A percentile compares a stretch with the other conserved stretches of the same genome.
Conservation (phyloP, 1,140 invertebrate genomes). For the Andrena cerasifolii region DNA sequence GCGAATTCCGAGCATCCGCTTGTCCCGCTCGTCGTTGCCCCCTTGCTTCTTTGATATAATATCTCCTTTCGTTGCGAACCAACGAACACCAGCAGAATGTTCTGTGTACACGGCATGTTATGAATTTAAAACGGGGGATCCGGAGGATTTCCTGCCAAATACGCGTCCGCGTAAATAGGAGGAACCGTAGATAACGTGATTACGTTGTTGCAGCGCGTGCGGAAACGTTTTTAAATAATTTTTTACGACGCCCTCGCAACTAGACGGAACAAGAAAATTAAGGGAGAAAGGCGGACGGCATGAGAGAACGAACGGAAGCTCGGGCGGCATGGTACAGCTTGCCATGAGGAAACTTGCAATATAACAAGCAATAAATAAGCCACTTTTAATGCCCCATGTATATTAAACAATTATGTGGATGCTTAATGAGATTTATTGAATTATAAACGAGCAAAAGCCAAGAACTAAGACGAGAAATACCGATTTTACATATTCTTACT, state of each 20-base stretch:
- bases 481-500: conserved; percentile 84
- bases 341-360: conserved; percentile 80
- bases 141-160: conserved; percentile 33
- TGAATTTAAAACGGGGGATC: conserved; percentile 28
- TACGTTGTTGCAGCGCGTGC: conserved; percentile 4
- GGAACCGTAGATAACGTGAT: too few relatives aligned
- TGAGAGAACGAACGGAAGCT: conserved; percentile 58
- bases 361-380: conserved; percentile 82
- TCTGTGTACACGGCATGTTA: conserved; percentile 44
- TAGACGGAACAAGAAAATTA: conserved; percentile 24
- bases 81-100: conserved; percentile 37
- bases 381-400: conserved; percentile 81
- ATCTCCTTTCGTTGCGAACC: conserved; percentile 13
- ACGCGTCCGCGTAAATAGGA: too few relatives aligned
- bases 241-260: conserved; percentile 62
- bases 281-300: conserved; percentile 2
- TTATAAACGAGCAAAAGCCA: conserved; percentile 70
- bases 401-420: conserved; percentile 80
- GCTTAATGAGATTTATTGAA: conserved; percentile 80
- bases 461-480: conserved; percentile 75
- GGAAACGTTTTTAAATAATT: conserved; percentile 57
- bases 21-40: conserved; percentile 16
- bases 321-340: conserved; percentile 74
- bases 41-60: conserved; percentile 29
- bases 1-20: conserved; percentile 26